These are phyloP conservation scores for Buathra laborator DNA, from an alignment of 2,888 invertebrate genomes.

Conservation along the genomic window DNA sequence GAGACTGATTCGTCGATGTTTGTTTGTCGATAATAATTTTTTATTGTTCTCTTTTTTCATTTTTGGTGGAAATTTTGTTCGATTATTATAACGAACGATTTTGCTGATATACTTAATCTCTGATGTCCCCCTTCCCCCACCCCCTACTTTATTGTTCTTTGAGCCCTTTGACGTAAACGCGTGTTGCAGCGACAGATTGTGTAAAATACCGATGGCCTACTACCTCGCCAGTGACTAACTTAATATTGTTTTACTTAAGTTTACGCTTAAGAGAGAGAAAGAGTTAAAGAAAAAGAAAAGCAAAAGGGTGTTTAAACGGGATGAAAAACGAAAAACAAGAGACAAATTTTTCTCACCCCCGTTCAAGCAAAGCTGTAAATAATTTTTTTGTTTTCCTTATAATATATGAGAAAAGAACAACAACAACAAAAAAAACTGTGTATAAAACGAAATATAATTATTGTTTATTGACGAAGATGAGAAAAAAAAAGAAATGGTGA, in stretches of 20 bases:
- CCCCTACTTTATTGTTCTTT: slow-evolving; percentile 17
- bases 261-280: slow-evolving; percentile 75
- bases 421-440: slow-evolving; percentile 62
- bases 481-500: slow-evolving; percentile 9
- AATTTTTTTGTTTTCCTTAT: slow-evolving; percentile 65
- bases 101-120: slow-evolving; percentile 2
- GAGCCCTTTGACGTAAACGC: slow-evolving; percentile 45
- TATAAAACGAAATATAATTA: slow-evolving; percentile 71
- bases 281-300: not conserved
- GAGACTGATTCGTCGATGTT: slow-evolving; percentile 16
- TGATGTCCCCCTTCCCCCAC: not conserved
- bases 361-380: slow-evolving; percentile 72
- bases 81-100: not conserved
- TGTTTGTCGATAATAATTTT: slow-evolving; percentile 11
- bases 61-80: slow-evolving; percentile 17
- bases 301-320: slow-evolving; percentile 57
- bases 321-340: slow-evolving; percentile 28
- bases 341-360: slow-evolving; percentile 40
- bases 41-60: slow-evolving; percentile 13
- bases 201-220: slow-evolving; percentile 78
- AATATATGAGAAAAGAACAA: slow-evolving; percentile 40
- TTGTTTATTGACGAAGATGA: slow-evolving; percentile 59
- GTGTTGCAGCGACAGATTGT: slow-evolving; percentile 61
- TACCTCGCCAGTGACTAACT: slow-evolving; percentile 80
- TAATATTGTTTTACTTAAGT: slow-evolving; percentile 76